Conservation (phyloP, 2,797 vertebrate genomes). For the Takifugu ocellatus region DNA sequence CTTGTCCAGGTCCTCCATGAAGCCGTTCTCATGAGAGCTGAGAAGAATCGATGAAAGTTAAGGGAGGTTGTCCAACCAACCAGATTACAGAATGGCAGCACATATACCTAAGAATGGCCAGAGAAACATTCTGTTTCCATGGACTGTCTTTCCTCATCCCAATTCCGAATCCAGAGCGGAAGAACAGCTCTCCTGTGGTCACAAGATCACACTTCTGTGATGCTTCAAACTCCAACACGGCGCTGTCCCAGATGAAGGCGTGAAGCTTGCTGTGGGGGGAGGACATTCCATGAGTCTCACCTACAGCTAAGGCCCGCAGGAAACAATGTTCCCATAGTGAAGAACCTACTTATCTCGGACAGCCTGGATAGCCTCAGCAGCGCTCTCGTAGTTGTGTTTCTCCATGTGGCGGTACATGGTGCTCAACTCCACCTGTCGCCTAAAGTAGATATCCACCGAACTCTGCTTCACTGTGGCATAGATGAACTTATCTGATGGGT, state of each 20-base stretch:
- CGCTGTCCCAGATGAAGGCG: conserved; percentile 97
- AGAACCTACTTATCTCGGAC: conserved; percentile 89
- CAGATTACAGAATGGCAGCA: background rate
- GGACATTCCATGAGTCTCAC: too few species aligned
- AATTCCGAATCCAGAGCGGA: conserved; percentile 95
- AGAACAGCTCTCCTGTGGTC: conserved; percentile 96
- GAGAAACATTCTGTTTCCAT: conserved; percentile 96
- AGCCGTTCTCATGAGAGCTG: conserved; percentile 96
- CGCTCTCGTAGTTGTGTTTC: conserved; percentile 98
- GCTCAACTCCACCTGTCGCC: conserved; percentile 95
- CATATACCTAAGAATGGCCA: conserved; percentile 91
- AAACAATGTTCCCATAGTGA: background rate
- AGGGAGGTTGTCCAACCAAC: background rate
- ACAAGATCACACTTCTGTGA: conserved; percentile 98
- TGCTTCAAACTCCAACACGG: conserved; percentile 94
- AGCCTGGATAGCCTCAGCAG: conserved; percentile 94
- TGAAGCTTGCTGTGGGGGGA: conserved; percentile 81
- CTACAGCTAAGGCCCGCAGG: too few species aligned
- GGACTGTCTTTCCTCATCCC: conserved; percentile 99
- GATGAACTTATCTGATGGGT: conserved; percentile 97
- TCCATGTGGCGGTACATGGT: conserved; percentile 99
- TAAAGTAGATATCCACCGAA: conserved; percentile 97
- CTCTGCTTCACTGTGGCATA: conserved; percentile 98
- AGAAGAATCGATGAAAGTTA: background rate
- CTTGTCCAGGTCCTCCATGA: conserved; percentile 98